Evolutionary conservation across 2,113 vertebrate genomes (phyloP), one percentile per base, ranked within the genome.

Genomic region (Coptodon bakossiorum): DNA sequence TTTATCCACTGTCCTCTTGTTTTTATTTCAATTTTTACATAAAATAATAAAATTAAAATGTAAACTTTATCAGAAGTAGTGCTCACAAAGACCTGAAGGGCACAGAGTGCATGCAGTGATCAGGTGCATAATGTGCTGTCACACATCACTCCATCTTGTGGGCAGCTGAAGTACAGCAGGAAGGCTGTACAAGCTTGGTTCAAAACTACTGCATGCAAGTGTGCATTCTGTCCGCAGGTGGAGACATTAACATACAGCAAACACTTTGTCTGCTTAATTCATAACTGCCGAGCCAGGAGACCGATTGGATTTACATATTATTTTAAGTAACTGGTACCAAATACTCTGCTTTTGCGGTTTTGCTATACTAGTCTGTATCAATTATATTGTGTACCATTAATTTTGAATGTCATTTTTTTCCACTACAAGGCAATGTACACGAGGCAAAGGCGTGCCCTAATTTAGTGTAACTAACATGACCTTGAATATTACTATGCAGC

Each of bases 81-180:
- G 43, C 0, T 29, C 40, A 6, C 71, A 76, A 76, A 48, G 40
- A 31, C 9, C 43, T 29, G 9, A 48, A 48, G 24, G 16, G 31
- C 66, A 68, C 66, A 73, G 38, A 73, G 24, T 76, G 43, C 14
- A 78, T 31, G 71, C 27, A 73, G 5, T 5, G 24, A 81, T 81
- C 24, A 54, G 79, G 76, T 22, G 61, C 29, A 48, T 16, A 6
- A 48, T 19, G 71, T 48, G 43, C 24, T 17, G 24, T 0, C 43
- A 76, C 16, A 31, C 3, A 16, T 16, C 29, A 2, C 86, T 12
- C 90, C 89, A 82, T 89, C 92, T 89, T 66, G 79, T 90, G 92
- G 86, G 29, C n/a, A 34, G 6, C 6, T 3, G 3, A 2, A 61
- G n/a, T 50, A 84, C 14, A 9, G 14, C 68, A 81, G 48, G n/a